Evolutionary conservation across 2,888 invertebrate genomes (phyloP).

Genomic region (Lasiommata megera): DNA sequence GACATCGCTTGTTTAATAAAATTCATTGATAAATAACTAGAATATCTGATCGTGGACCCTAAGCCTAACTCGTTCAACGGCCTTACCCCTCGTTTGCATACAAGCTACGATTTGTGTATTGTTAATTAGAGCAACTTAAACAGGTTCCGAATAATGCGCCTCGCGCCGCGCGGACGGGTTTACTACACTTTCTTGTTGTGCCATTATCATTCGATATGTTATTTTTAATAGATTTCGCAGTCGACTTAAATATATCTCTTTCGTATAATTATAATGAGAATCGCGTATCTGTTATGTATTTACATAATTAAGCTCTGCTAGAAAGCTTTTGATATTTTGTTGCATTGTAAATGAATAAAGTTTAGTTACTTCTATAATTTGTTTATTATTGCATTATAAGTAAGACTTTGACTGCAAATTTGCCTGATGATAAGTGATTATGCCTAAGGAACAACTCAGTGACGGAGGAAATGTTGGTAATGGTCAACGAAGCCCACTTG

Average conservation of each 20-base stretch:
- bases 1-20: neutral
- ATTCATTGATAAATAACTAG: neutral
- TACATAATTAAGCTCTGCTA: neutral
- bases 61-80: conserved; percentile 37
- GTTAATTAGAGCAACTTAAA: conserved; percentile 79
- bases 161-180: conserved; percentile 51
- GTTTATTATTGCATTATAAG: too few species aligned
- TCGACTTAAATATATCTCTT: neutral
- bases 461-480: too few species aligned
- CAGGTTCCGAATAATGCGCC: conserved; percentile 69
- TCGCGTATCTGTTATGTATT: neutral
- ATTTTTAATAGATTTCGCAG: conserved; percentile 57
- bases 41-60: conserved; percentile 13
- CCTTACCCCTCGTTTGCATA: conserved; percentile 70
- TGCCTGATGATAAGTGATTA: too few species aligned
- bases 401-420: too few species aligned
- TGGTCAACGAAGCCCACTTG: too few species aligned
- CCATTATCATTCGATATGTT: conserved; percentile 76
- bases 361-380: too few species aligned
- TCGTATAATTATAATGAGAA: neutral
- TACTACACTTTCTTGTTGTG: conserved; percentile 62
- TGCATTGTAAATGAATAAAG: too few species aligned
- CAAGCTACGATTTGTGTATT: conserved; percentile 81
- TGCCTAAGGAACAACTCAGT: too few species aligned
- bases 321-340: neutral